Evolutionary conservation across 64 coral and sea anemone species (phyloP).

Genomic region (Astreopora myriophthalma): DNA sequence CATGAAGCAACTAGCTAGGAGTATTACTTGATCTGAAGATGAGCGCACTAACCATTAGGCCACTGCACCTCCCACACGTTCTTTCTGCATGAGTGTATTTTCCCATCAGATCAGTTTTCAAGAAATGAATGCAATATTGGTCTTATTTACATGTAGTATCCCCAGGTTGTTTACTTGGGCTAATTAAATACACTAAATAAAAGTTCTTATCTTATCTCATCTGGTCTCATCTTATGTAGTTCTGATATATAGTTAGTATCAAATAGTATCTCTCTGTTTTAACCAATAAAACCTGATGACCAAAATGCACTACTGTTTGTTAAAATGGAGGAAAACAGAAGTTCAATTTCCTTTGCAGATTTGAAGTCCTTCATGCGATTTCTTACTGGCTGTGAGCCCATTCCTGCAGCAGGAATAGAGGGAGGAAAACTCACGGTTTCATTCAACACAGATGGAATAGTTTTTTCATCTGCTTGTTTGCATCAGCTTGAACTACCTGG

Average conservation of each 20-base stretch:
- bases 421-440: slow-evolving; percentile 36
- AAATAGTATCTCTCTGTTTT: neutral
- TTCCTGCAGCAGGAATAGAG: slow-evolving; percentile 42
- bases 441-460: slow-evolving; percentile 22
- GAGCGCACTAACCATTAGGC: slow-evolving; percentile 3
- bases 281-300: neutral
- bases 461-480: slow-evolving; percentile 38
- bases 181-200: slow-evolving; percentile 16
- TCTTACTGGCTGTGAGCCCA: slow-evolving; percentile 39
- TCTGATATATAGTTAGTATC: neutral
- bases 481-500: slow-evolving; percentile 47
- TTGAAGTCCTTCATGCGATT: slow-evolving; percentile 29
- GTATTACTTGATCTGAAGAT: slow-evolving; percentile 12
- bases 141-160: slow-evolving; percentile 21
- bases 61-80: slow-evolving; percentile 1
- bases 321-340: neutral
- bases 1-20: slow-evolving; percentile 13
- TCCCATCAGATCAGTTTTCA: slow-evolving; percentile 16
- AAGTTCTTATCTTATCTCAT: slow-evolving; percentile 24
- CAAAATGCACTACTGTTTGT: neutral
- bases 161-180: slow-evolving; percentile 10
- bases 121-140: slow-evolving; percentile 1
- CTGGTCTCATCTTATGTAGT: slow-evolving; percentile 19
- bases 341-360: slow-evolving; percentile 12
- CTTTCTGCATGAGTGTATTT: slow-evolving; percentile 22